A percentile compares a stretch with the other conserved stretches of the same genome.
These are phyloP conservation scores for Pseudonaja textilis DNA, from an alignment of 2,113 vertebrate genomes.

Conservation along the genomic window DNA sequence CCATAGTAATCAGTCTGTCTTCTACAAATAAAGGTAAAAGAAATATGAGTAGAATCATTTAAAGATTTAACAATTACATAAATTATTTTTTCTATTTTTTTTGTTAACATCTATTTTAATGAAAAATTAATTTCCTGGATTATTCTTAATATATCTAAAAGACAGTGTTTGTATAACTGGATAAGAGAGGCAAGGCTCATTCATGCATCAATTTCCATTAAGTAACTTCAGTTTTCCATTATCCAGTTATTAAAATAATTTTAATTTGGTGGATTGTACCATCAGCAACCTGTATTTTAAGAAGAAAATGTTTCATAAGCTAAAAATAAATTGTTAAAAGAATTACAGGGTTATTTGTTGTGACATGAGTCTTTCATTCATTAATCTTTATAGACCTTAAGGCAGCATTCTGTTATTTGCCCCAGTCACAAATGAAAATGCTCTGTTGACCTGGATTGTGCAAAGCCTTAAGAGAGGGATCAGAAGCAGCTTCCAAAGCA, in stretches of 20 bases:
- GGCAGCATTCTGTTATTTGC: conserved; percentile 23
- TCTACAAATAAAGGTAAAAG: accelerated
- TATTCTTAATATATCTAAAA: conserved; percentile 36
- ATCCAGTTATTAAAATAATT: conserved; percentile 18
- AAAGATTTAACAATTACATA: conserved; percentile 6
- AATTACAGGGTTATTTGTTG: not conserved
- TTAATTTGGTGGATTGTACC: conserved; percentile 39
- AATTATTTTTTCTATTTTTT: conserved; percentile 31
- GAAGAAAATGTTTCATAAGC: conserved; percentile 22
- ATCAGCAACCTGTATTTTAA: conserved; percentile 32
- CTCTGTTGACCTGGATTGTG: conserved; percentile 4
- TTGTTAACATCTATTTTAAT: conserved; percentile 24
- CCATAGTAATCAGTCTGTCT: conserved; percentile 6
- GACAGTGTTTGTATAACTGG: not conserved
- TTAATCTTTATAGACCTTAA: not conserved
- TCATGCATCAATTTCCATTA: conserved; percentile 9
- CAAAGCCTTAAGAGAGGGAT: not conserved
- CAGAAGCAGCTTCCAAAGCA: not conserved
- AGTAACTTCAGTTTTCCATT: conserved; percentile 34
- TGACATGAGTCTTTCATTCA: not conserved
- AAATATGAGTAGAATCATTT: not conserved
- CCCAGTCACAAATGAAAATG: not conserved
- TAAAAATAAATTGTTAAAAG: conserved; percentile 20
- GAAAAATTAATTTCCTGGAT: conserved; percentile 3
- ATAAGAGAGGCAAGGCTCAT: not conserved